These are phyloP conservation scores for Drosophila siamana DNA, from an alignment of 2,888 invertebrate species.

Conservation along the genomic window DNA sequence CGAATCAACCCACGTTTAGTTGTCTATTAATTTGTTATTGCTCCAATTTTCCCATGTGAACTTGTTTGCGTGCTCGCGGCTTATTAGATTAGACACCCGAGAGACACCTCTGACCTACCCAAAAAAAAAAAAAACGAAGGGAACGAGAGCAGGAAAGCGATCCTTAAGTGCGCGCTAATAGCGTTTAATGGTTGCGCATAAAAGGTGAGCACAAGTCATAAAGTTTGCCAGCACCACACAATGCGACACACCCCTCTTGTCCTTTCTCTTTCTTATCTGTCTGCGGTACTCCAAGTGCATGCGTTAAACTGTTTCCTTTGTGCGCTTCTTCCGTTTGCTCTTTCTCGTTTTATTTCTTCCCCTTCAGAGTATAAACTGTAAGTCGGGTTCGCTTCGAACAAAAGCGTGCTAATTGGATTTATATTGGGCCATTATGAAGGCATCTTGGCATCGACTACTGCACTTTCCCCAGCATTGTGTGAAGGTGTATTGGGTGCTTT, in stretches of 20 bases:
- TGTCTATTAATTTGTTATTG: constrained; percentile 55
- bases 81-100: constrained; percentile 80
- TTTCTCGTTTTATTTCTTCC: constrained; percentile 31
- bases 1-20: constrained; percentile 40
- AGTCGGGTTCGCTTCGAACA: constrained; percentile 50
- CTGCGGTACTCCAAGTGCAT: constrained; percentile 1
- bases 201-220: constrained; percentile 80
- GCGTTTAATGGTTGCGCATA: constrained; percentile 73
- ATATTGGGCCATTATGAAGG: constrained; percentile 58
- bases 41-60: constrained; percentile 84
- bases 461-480: constrained; percentile 45
- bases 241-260: constrained; percentile 52
- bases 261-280: background rate
- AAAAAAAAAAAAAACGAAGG: constrained; percentile 28
- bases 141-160: constrained; percentile 46
- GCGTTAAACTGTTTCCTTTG: constrained; percentile 62
- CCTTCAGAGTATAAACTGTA: constrained; percentile 34
- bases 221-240: constrained; percentile 52
- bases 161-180: constrained; percentile 81
- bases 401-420: constrained; percentile 81
- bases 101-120: constrained; percentile 49
- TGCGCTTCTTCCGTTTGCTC: constrained; percentile 48
- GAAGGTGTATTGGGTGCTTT: constrained; percentile 42
- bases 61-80: constrained; percentile 81
- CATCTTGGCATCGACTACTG: constrained; percentile 49